Conservation (phyloP, 2,888 invertebrate genomes). For the Apamea sordens region DNA sequence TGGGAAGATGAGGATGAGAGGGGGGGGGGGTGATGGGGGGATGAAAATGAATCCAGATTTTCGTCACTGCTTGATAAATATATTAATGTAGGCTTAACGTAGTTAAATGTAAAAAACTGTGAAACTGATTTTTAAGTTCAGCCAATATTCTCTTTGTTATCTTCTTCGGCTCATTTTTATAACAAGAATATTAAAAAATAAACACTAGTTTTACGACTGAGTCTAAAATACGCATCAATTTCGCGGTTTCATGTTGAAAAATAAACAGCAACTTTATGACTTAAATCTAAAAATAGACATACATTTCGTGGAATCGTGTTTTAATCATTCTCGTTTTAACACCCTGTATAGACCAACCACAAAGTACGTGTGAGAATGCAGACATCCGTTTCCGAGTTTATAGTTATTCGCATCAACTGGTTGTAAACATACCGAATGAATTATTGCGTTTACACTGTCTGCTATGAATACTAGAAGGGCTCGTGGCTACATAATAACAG, state of each 20-base stretch:
- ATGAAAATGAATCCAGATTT: not conserved
- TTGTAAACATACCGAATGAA: conserved; percentile 36
- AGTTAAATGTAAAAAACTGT: not conserved
- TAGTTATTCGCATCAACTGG: conserved; percentile 51
- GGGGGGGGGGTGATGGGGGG: no score
- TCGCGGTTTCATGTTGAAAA: conserved; percentile 7
- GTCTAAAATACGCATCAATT: conserved; percentile 26
- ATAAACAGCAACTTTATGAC: conserved; percentile 20
- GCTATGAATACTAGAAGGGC: not conserved
- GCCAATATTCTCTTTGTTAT: conserved; percentile 4
- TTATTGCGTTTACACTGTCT: conserved; percentile 19
- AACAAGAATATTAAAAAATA: conserved; percentile 5
- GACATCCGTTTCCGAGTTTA: conserved; percentile 63
- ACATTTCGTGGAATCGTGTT: not conserved
- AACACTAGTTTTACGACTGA: conserved; percentile 25
- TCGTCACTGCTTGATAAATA: not conserved
- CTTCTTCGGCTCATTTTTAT: conserved; percentile 6
- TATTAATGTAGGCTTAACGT: not conserved
- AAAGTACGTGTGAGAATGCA: conserved; percentile 41
- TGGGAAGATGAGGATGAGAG: no score
- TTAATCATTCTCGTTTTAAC: not conserved
- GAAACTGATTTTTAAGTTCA: not conserved
- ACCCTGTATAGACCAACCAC: conserved; percentile 18
- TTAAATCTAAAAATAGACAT: conserved; percentile 6
- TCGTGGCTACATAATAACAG: not conserved